Percentiles rank a stretch among this genome's conserved stretches.
These are phyloP conservation scores for western clawed frog (Xenopus tropicalis) DNA, from an alignment of 2,113 vertebrate genomes.

Conservation along the genomic window UCB_Xtro_10.0 CM004447.2:121961501-121962000, in stretches of 20 bases:
- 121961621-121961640: too few relatives aligned
- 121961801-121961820: slow-evolving; percentile 26
- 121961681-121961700: slow-evolving; percentile 26
- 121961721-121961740: slow-evolving; percentile 1
- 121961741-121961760: background rate
- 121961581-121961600: too few relatives aligned
- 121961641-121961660: too few relatives aligned
- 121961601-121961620: too few relatives aligned
- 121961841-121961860: background rate
- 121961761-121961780: slow-evolving; percentile 10
- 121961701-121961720: slow-evolving; percentile 47
- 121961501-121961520: too few relatives aligned
- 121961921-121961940: background rate
- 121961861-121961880: background rate
- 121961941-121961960: background rate
- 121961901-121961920: slow-evolving; percentile 41
- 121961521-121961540: too few relatives aligned
- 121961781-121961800: slow-evolving; percentile 18
- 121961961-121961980: too few relatives aligned
- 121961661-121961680: too few relatives aligned
- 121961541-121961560: too few relatives aligned
- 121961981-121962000: too few relatives aligned
- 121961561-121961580: too few relatives aligned
- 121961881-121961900: background rate
- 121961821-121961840: background rate